Evolutionary conservation across 2,888 invertebrate genomes (phyloP).

Genomic region (Alitta virens): DNA sequence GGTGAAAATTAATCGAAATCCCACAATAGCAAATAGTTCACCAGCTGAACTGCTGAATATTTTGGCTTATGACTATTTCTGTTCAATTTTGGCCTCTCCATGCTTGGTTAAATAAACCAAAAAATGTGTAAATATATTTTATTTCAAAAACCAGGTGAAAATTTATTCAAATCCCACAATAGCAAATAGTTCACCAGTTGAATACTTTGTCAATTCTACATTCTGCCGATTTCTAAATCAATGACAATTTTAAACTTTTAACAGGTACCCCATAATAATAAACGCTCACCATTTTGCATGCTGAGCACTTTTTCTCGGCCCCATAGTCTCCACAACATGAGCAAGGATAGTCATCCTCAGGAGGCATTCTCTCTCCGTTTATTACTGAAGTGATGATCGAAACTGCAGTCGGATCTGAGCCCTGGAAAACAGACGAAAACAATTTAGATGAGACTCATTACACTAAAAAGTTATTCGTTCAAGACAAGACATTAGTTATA

Average conservation of each 20-base stretch:
- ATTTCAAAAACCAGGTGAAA: neutral
- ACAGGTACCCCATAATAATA: neutral
- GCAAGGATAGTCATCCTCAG: slow-evolving; percentile 50
- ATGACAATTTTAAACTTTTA: neutral
- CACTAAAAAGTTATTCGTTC: too few relatives aligned
- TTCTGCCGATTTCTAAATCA: neutral
- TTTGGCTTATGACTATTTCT: too few relatives aligned
- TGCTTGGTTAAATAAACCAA: too few relatives aligned
- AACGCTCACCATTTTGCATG: slow-evolving; percentile 69
- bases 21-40: neutral
- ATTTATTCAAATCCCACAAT: neutral
- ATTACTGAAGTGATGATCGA: slow-evolving; percentile 74
- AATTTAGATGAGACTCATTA: too few relatives aligned
- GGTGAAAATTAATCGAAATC: too few relatives aligned
- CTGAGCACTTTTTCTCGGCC: slow-evolving; percentile 88
- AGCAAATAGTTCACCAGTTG: neutral
- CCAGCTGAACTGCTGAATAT: too few relatives aligned
- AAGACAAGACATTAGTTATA: too few relatives aligned
- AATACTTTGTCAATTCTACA: neutral
- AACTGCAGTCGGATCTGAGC: slow-evolving; percentile 68
- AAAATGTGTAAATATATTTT: neutral
- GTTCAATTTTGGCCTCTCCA: too few relatives aligned
- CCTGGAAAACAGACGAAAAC: slow-evolving; percentile 32
- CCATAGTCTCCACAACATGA: slow-evolving; percentile 55
- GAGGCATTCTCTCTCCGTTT: slow-evolving; percentile 75